Evolutionary conservation across 2,888 invertebrate species (phyloP), one percentile per base, ranked within the genome.

Genomic region (Druceiella hillmani): DNA sequence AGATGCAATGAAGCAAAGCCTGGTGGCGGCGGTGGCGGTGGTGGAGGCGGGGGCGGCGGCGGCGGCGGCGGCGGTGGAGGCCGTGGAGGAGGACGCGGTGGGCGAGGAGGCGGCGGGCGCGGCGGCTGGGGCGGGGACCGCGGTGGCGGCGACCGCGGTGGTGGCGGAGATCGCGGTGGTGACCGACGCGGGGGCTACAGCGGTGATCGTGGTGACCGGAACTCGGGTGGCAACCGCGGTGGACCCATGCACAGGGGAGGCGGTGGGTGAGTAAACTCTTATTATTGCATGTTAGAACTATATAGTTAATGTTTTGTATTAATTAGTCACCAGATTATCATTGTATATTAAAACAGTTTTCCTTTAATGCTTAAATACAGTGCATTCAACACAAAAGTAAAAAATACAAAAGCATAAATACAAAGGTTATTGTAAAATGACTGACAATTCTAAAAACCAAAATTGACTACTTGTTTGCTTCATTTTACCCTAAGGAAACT

Each of bases 171-270:
- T 28, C 50, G 41, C 40, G 53, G 37, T 42, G 47, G 17, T 16
- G 17, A 40, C 5, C 36, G 46, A 1, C 41, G 41, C 5, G 54
- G 62, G 13, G 54, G 61, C 38, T 59, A 64, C 9, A 51, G 62
- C 10, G 13, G 40, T 6, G 38, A 59, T 3, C 55, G 59, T 6
- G 55, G 59, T 20, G 52, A 56, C 38, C 53, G 61, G 33, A 38
- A 48, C 14, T 53, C 55, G 16, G 51, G 61, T 9, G 56, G 62
- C 3, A 54, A 63, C 4, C 58, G 67, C 32, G 66, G 74, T 13
- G 73, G 68, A 34, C 67, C 64, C 32, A 72, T 64, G 75, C 53
- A 76, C 55, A 62, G 76, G 52, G 68, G 67, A 20, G 66, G 67
- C 40, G 63, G 62, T 62, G 59, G 44, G 50, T 56, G 53, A 17